These are phyloP conservation scores for Lophius piscatorius DNA, from an alignment of 2,113 vertebrate species.

Conservation along the genomic window DNA sequence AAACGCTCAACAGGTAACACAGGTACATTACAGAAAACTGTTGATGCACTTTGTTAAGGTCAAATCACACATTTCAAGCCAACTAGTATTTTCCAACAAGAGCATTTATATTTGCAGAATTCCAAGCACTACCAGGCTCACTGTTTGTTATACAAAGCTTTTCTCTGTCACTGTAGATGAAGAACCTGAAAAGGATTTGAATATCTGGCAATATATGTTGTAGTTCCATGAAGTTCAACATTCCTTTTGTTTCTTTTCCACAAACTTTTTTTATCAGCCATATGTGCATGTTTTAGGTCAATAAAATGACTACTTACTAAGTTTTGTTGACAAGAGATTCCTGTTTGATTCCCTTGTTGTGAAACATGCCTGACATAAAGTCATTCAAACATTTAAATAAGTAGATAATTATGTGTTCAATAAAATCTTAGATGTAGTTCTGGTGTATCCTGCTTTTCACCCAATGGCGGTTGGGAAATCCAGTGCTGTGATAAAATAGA, in stretches of 20 bases:
- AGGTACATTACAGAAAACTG: constrained; percentile 33
- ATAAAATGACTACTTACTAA: constrained; percentile 78
- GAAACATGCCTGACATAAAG: too few species aligned
- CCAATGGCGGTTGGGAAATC: too few species aligned
- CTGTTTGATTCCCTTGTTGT: constrained; percentile 45
- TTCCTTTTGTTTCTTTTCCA: constrained; percentile 65
- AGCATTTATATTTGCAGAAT: constrained; percentile 30
- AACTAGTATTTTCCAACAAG: constrained; percentile 41
- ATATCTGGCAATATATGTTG: constrained; percentile 59
- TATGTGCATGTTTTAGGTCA: constrained; percentile 80
- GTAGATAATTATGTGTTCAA: too few species aligned
- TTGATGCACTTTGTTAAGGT: constrained; percentile 70
- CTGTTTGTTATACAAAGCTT: constrained; percentile 11
- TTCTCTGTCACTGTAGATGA: constrained; percentile 18
- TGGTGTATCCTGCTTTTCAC: too few species aligned
- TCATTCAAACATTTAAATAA: too few species aligned
- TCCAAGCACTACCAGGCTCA: constrained; percentile 61
- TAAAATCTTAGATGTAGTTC: too few species aligned
- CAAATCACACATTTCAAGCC: constrained; percentile 36
- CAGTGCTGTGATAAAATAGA: too few species aligned
- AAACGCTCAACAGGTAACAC: constrained; percentile 51
- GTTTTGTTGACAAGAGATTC: constrained; percentile 52
- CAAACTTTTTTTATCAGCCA: constrained; percentile 63
- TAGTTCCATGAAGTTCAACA: constrained; percentile 65
- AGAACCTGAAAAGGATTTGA: constrained; percentile 64